Base-by-base conservation (phyloP, 2,888 invertebrate genomes). In the Orthonevra nobilis region DNA sequence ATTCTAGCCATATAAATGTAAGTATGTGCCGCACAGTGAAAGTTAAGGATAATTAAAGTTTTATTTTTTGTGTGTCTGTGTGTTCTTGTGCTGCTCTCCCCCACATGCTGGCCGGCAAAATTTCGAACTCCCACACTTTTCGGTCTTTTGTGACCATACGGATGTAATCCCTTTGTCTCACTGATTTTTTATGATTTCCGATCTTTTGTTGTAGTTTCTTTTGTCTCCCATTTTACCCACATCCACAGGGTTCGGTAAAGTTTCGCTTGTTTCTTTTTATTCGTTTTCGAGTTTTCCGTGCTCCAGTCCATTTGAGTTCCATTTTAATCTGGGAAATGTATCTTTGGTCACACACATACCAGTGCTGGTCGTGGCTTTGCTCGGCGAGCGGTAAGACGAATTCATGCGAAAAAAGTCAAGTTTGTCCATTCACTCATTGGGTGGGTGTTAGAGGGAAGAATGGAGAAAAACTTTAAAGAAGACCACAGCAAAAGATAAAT, bases 131-230 rank as follows among this genome's bases (percentile, higher is more conserved):
- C 26, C 34, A 44, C 14, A 1, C 44, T 42, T 10, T 32, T 52
- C 60, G 72, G 60, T 66, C 52, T 70, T 66, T 40, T 30, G 66
- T n/a, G n/a, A n/a, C 56, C 68, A 61, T 52, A 38, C 74, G 81
- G 52, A 81, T 68, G 74, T 81, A 81, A 81, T 81, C 73, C 81
- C 81, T 81, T 81, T 81, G 82, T 82, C 77, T 81, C 73, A 52
- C 73, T 81, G 81, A 82, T 81, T 82, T 81, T 66, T 81, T 82
- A 82, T 81, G 82, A 82, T 82, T 82, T 81, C 82, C 82, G 81
- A 82, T 82, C 82, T 81, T 69, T 82, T 82, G 82, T 81, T 72
- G 61, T 61, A 73, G 69, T 68, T 73, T 66, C 74, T 60, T 81
- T 77, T 81, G 69, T 81, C 64, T 77, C 70, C 58, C 23, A 44